Evolutionary conservation across 2,113 vertebrate species (phyloP).

Genomic region (Pelobates fuscus): DNA sequence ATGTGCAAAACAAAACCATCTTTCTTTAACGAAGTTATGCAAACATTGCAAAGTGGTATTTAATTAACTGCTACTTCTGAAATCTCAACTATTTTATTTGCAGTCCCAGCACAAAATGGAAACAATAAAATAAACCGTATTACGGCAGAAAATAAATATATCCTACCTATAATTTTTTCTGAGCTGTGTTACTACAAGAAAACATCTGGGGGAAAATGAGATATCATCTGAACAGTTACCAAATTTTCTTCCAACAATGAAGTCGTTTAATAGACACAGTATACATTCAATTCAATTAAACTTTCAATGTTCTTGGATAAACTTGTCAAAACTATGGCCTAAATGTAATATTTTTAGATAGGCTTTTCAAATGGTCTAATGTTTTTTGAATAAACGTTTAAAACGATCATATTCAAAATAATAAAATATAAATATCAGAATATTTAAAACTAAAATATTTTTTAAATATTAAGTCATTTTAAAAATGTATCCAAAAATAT

Average conservation of each 20-base stretch:
- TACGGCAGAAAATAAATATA: constrained; percentile 13
- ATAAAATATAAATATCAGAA: no score
- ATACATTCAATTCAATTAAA: constrained; percentile 31
- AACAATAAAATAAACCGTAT: not conserved
- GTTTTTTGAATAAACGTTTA: no score
- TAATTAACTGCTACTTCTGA: not conserved
- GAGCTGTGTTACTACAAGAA: constrained; percentile 14
- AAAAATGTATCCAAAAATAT: no score
- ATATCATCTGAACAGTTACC: constrained; percentile 35
- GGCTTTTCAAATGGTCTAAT: no score
- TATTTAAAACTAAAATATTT: no score
- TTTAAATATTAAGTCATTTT: no score
- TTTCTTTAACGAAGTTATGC: not conserved
- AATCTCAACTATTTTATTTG: constrained; percentile 19
- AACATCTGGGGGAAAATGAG: constrained; percentile 40
- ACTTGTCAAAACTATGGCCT: no score
- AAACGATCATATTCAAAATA: no score
- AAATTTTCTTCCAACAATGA: constrained; percentile 24
- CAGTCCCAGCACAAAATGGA: constrained; percentile 3
- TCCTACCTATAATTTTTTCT: constrained; percentile 6
- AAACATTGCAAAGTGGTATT: not conserved
- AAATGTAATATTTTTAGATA: no score
- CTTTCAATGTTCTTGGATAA: not conserved
- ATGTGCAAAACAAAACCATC: no score
- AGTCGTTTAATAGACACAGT: constrained; percentile 35